Percentiles rank a stretch among this genome's conserved stretches.
phyloP scores from a whole-genome alignment of 30 jellyfish, hydroid and myxozoan species.

The Pseudorhiza aurosa region DNA sequence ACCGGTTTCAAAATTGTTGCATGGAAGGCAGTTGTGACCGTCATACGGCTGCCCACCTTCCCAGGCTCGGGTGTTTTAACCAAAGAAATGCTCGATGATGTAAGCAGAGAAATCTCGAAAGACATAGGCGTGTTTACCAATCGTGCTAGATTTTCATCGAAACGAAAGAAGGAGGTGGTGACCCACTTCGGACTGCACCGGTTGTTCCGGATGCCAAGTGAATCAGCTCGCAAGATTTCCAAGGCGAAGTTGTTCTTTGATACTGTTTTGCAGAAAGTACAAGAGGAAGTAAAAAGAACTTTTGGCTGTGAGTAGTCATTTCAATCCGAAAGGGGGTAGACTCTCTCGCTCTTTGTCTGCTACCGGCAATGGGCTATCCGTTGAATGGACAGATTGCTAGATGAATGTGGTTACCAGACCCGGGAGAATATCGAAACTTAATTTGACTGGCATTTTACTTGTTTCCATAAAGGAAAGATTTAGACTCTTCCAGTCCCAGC shows the following conservation, averaged over 20 bases:
- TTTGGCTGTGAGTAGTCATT: conserved; percentile 49
- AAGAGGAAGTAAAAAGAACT: conserved; percentile 38
- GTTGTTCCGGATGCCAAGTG: conserved; percentile 72
- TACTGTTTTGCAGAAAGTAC: conserved; percentile 66
- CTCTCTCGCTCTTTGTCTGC: too few relatives aligned
- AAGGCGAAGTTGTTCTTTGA: conserved; percentile 86
- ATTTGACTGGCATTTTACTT: too few relatives aligned
- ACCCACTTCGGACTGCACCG: conserved; percentile 69
- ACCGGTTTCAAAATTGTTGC: conserved; percentile 14
- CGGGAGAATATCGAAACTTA: too few relatives aligned
- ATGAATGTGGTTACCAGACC: too few relatives aligned
- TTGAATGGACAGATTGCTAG: too few relatives aligned
- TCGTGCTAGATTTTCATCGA: conserved; percentile 64
- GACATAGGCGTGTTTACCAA: conserved; percentile 65
- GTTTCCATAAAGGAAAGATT: too few relatives aligned
- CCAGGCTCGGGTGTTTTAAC: conserved; percentile 87
- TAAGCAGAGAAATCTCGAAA: conserved; percentile 64
- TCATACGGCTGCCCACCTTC: conserved; percentile 71
- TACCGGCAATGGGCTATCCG: too few relatives aligned
- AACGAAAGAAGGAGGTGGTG: conserved; percentile 4
- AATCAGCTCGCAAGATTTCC: conserved; percentile 60
- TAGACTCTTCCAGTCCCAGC: too few relatives aligned
- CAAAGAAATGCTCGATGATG: conserved; percentile 62
- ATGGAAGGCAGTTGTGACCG: conserved; percentile 51
- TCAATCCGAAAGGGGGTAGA: neutral